phyloP scores from a whole-genome alignment of 2,888 invertebrate genomes.

The Conomelus anceps region DNA sequence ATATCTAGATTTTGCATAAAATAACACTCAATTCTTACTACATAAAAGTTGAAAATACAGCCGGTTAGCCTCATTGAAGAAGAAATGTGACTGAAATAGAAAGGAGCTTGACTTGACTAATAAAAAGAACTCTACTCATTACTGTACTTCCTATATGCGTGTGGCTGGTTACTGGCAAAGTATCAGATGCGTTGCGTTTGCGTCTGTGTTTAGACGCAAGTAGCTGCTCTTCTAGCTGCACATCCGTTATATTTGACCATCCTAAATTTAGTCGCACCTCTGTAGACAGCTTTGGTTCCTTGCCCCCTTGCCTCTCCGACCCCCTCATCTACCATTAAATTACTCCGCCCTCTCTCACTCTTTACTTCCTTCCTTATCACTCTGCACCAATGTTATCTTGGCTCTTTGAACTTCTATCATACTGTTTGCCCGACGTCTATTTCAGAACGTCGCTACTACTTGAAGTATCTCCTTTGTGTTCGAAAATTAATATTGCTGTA shows the following conservation, averaged over 20 bases:
- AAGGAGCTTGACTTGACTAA: no score
- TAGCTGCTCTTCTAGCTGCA: neutral
- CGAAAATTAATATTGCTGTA: no score
- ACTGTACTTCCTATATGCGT: neutral
- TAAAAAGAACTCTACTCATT: no score
- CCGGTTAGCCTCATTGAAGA: no score
- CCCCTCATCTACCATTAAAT: no score
- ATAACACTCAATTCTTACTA: no score
- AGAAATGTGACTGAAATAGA: neutral
- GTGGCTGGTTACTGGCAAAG: neutral
- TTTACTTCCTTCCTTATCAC: neutral
- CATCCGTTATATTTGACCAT: neutral
- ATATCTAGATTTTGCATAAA: no score
- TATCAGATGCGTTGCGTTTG: neutral
- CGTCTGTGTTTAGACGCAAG: neutral
- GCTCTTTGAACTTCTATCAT: neutral
- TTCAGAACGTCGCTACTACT: neutral
- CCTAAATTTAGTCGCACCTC: neutral
- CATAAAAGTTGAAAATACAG: no score
- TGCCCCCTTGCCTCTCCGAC: no score
- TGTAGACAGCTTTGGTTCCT: neutral
- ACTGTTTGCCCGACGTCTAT: neutral
- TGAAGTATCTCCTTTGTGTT: neutral
- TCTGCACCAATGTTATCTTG: neutral
- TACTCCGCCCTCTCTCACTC: no score